Base-by-base conservation (phyloP, 2,888 invertebrate genomes). In the Pyrochroa serraticornis region DNA sequence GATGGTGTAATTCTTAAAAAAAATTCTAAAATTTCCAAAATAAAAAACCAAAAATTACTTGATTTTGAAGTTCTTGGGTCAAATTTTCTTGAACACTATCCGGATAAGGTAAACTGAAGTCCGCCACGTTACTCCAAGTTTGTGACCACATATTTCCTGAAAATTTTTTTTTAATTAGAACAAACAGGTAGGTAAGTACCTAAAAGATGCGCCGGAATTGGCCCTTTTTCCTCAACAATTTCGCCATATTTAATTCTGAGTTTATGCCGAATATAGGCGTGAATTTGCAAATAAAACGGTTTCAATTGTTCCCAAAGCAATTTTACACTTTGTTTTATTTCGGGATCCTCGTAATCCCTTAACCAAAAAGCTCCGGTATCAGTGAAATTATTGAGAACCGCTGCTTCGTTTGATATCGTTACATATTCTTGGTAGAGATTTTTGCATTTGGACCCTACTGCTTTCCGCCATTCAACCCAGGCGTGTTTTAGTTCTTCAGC, bases 401-500 rank as follows among this genome's bases (percentile, higher is more conserved):
- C 90, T 1, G 89, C 89, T 76, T 91, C 88, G 58, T 89, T 89
- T 60, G 85, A 84, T 6, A 91, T 73, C 37, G 82, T 80, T 0
- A 90, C 84, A 72, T 91, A 91, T 57, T 85, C 83, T 38, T 86
- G 83, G 74, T 86, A 92, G 60, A 85, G 80, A 3, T 80, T 72
- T 22, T 85, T 64, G 39, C 70, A 70, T 52, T 72, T 67, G 3
- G 88, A 85, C 0, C 90, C 91, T 1, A 86, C 82, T 0, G 88
- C 88, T 46, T 88, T 85, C 66, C 94, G 85, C 90, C 93, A 95
- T 69, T 89, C 85, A 2, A 84, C 75, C 95, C 95, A 95, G 1
- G 87, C 82, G 71, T 92, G 84, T 69, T 87, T 85, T 64, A 95
- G 77, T 71, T 92, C 90, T n/a, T 92, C 87, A 1, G 90, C 89